Base-by-base conservation (phyloP, 2,888 invertebrate genomes). In the Lamellibrachia satsuma region DNA sequence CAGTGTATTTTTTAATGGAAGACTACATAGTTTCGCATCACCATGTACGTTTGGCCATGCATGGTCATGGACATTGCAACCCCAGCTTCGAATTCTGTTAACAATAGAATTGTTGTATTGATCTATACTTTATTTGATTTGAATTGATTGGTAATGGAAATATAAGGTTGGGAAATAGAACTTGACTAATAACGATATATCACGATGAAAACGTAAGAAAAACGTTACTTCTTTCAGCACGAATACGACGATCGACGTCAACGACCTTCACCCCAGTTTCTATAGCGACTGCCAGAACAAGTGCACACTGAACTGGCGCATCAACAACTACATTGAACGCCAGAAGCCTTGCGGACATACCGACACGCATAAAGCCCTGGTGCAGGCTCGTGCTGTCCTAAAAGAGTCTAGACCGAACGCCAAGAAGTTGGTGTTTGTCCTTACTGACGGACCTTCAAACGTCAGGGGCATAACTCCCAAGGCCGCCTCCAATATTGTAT, bases 401-500 rank as follows among this genome's bases (percentile, higher is more conserved):
- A 90, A 94, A 9, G 91, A 91, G 52, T 93, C 93, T 15, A 52
- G 94, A n/a, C 92, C 93, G 7, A 52, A 51, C 55, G 92, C 93
- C 90, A 94, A 94, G 92, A 94, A 92, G 92, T 94, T 94, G 8
- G 94, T 95, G 9, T 93, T 95, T 52, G 93, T 95, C 15, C 92
- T 95, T 52, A 95, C 95, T 7, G 94, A 95, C 92, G 95, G 95
- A 2, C 93, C 93, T 55, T 95, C 95, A n/a, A 95, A 95, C 93
- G 94, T 95, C 90, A 95, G 95, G 8, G 93, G 93, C 7, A 94
- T 94, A 2, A 95, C 95, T 4, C 94, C 94, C 27, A 92, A 93
- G 57, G 94, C 94, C 9, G 94, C 95, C 7, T 91, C 94, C 52
- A 94, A 95, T 52, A 93, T 95, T 11, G 93, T 94, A 55, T 94